Evolutionary conservation across 2,797 vertebrate species (phyloP), one percentile per base, ranked within the genome.

Genomic region (Aeoliscus strigatus): DNA sequence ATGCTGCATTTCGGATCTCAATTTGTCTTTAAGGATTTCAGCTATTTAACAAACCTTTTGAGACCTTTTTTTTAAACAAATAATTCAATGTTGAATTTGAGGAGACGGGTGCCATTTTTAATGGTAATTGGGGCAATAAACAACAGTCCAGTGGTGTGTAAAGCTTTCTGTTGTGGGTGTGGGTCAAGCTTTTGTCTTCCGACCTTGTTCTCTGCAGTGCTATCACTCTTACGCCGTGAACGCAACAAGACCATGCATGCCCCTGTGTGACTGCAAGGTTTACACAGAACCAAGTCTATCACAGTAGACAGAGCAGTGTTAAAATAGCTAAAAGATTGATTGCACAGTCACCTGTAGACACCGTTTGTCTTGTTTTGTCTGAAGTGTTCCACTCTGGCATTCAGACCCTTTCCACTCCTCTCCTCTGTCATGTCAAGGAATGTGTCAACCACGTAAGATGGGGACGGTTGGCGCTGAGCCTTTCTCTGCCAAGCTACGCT

Each of bases 391-490:
- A 23, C 40, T 17, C 14, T 28, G 31, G 12, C 15, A 18, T 38
- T 60, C 8, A 44, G 1, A 15, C 2, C 47, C 8, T 51, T n/a
- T 44, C 15, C 7, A 12, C 23, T 40, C 41, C 40, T n/a, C 24
- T 51, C 45, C 27, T 57, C 54, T 63, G 44, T 75, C 32, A 13
- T 42, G 34, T 65, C 56, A 75, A 81, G 94, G 94, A 57, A 90
- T 97, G 81, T 97, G 94, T 75, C 94, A 92, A 25, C 91, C 93
- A 31, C 90, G 87, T 6, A 81, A 91, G 63, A 76, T 88, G 39
- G 92, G 92, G 52, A 88, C 87, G 1, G 93, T 94, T 25, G 95
- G 95, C 3, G 93, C 91, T 1, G 94, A 97, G 66, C 95, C 95
- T 0, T 98, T 98, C 86, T 95, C 95, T 40, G 94, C 95, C 28